Base-by-base conservation (phyloP, 2,888 invertebrate species). In the Nebria salina region DNA sequence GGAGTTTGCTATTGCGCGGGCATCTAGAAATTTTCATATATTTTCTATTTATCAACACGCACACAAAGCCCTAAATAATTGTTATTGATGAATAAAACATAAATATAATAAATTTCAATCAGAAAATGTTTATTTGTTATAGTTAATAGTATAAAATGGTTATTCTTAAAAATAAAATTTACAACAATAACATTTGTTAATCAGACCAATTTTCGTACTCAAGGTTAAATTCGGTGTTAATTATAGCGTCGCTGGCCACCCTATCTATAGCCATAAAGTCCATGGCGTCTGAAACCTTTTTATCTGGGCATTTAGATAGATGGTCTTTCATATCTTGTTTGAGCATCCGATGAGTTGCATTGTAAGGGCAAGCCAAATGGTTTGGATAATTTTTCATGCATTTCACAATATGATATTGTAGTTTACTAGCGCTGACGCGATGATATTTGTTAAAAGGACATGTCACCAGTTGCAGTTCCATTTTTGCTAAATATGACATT, bases 391-490 rank as follows among this genome's bases (percentile, higher is more conserved):
- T 87, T 5, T 84, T 84, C 86, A 86, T 87, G 80, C 89, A 88
- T 73, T 86, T 86, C 65, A 88, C 84, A 0, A 89, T 84, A 82
- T 89, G 89, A n/a, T 83, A 83, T 81, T 88, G 88, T 20, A 89
- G 77, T 13, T 85, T 85, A 34, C 83, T 84, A 43, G 85, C 83
- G 2, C 83, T 75, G 82, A 89, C 82, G 9, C 86, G 78, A 81
- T 89, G 89, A 1, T 65, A n/a, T 1, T 85, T 75, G 81, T 88
- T 86, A 76, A 88, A 88, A 1, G 89, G 88, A 65, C 89, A 89
- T 70, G 72, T 82, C 1, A 86, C 86, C 43, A 83, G 66, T 25
- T 80, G 77, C 64, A 83, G 83, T 15, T 75, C 65, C 41, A 72
- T 15, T 72, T 65, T 72, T 65, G 72, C 72, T 6, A 77, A 72